Evolutionary conservation across 1,140 invertebrate species (phyloP).

Genomic region (roundworm (Caenorhabditis elegans)): DNA sequence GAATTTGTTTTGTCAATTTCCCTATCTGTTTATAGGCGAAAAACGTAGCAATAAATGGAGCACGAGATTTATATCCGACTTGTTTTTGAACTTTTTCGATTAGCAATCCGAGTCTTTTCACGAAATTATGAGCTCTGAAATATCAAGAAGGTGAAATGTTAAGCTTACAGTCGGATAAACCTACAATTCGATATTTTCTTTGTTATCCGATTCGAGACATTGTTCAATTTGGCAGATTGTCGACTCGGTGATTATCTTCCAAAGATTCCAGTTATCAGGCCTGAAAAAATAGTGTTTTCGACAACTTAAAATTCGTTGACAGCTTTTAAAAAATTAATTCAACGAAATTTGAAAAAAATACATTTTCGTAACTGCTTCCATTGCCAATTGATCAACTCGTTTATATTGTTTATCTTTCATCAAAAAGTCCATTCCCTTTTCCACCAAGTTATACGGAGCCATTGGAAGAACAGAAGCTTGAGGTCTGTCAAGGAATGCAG

Average conservation of each 20-base stretch:
- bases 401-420: not conserved
- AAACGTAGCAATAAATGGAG: not conserved
- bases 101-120: not conserved
- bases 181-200: not conserved
- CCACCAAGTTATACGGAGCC: not conserved
- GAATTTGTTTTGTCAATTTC: not conserved
- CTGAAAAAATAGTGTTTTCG: not conserved
- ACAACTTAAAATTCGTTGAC: no score
- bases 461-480: not conserved
- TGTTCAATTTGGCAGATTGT: not conserved
- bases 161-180: no score
- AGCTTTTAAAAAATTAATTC: no score
- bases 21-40: not conserved
- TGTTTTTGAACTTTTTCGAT: not conserved
- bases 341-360: no score
- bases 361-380: not conserved
- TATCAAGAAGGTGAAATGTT: no score
- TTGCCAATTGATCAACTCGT: not conserved
- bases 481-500: not conserved
- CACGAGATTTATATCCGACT: not conserved
- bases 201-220: not conserved
- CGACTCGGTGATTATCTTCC: not conserved
- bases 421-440: not conserved
- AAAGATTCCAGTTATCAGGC: conserved; percentile 23
- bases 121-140: not conserved